Percentiles rank a stretch among this genome's conserved stretches.
phyloP scores from a whole-genome alignment of 2,797 vertebrate species.

The Poecilia wingei region DNA sequence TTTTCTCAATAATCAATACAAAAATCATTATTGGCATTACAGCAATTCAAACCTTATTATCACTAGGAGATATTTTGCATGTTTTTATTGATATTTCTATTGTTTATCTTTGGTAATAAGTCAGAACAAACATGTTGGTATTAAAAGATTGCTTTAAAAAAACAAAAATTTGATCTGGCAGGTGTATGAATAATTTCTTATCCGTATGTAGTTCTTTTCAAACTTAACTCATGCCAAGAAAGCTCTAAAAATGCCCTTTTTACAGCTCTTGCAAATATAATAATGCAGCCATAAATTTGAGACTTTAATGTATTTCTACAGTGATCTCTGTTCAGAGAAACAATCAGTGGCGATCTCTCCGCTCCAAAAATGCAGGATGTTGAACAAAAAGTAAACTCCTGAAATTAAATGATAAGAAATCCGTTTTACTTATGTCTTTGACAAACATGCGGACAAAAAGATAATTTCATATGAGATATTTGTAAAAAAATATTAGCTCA shows the following conservation, averaged over 20 bases:
- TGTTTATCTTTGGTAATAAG: not conserved
- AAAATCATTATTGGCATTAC: not conserved
- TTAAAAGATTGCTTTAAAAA: not conserved
- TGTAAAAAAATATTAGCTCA: not conserved
- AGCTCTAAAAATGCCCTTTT: not conserved
- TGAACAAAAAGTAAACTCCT: not conserved
- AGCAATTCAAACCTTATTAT: not conserved
- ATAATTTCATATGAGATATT: not conserved
- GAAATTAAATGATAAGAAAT: not conserved
- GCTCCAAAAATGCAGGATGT: not conserved
- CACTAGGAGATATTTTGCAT: no score
- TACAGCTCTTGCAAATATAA: not conserved
- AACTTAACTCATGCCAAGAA: not conserved
- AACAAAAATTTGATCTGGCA: not conserved
- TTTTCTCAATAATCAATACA: not conserved
- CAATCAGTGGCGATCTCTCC: not conserved
- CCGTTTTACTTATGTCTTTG: not conserved
- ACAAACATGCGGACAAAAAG: not conserved
- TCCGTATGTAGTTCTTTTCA: not conserved
- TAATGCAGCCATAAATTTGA: not conserved
- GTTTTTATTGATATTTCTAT: not conserved
- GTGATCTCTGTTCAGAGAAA: not conserved
- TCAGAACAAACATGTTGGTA: not conserved
- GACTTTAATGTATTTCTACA: not conserved
- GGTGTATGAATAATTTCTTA: not conserved